phyloP scores from a whole-genome alignment of 2,113 vertebrate genomes.

The Hoplias malabaricus region DNA sequence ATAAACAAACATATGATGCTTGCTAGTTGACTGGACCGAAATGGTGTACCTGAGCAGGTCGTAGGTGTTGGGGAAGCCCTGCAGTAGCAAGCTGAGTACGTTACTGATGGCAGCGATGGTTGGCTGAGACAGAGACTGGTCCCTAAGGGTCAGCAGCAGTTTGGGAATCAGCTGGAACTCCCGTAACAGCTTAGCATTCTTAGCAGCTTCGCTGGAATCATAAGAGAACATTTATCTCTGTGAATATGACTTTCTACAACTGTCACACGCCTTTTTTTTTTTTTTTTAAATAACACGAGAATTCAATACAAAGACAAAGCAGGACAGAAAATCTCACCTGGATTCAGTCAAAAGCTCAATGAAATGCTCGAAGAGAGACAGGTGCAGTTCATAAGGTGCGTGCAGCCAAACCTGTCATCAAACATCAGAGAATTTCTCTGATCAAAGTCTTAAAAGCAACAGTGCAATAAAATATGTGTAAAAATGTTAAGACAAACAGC shows the following conservation, averaged over 20 bases:
- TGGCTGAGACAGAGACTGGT: slow-evolving; percentile 89
- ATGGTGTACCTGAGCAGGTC: slow-evolving; percentile 88
- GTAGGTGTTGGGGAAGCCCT: slow-evolving; percentile 90
- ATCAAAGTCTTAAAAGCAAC: background rate
- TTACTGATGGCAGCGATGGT: slow-evolving; percentile 91
- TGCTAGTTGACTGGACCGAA: background rate
- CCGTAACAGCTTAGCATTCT: slow-evolving; percentile 91
- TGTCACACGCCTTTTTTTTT: background rate
- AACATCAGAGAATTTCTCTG: slow-evolving; percentile 29
- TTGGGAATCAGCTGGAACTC: slow-evolving; percentile 95
- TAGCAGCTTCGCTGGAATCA: slow-evolving; percentile 87
- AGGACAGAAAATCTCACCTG: slow-evolving; percentile 73
- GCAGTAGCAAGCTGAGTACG: slow-evolving; percentile 91
- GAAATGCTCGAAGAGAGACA: slow-evolving; percentile 97
- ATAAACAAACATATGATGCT: background rate
- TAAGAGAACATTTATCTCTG: background rate
- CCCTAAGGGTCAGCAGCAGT: slow-evolving; percentile 89
- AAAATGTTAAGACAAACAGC: background rate
- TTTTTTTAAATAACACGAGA: no score
- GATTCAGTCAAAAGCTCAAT: slow-evolving; percentile 97
- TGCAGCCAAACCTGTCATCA: slow-evolving; percentile 93
- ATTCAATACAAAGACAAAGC: background rate
- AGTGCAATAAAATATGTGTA: background rate
- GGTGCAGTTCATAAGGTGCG: slow-evolving; percentile 95
- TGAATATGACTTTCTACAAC: background rate